phyloP scores from a whole-genome alignment of 1,140 invertebrate species.

The Ceratoteleas bidentatus region DNA sequence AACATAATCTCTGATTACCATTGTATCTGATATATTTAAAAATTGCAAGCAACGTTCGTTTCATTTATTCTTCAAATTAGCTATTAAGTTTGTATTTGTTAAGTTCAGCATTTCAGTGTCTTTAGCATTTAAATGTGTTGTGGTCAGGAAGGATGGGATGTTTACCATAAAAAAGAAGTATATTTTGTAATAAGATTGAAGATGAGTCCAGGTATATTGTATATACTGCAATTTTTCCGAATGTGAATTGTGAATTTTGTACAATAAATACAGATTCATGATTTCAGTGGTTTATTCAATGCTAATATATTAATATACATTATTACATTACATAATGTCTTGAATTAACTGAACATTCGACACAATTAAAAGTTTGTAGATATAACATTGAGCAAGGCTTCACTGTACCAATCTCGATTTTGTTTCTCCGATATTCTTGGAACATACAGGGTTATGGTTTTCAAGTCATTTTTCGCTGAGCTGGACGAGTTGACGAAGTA shows the following conservation, averaged over 20 bases:
- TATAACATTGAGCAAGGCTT: conserved; percentile 27
- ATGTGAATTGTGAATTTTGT: neutral
- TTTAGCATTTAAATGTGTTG: no score
- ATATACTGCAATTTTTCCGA: neutral
- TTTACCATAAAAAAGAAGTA: no score
- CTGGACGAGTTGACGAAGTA: conserved; percentile 8
- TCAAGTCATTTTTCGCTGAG: conserved; percentile 8
- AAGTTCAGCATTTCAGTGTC: no score
- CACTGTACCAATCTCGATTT: conserved; percentile 52
- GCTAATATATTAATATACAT: neutral
- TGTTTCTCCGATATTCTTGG: conserved; percentile 47
- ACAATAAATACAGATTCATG: neutral
- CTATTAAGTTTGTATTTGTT: no score
- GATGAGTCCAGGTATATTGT: neutral
- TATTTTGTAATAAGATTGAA: neutral
- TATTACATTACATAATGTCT: neutral
- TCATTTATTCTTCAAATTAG: neutral
- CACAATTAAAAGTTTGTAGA: conserved; percentile 4
- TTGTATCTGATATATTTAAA: neutral
- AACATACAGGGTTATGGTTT: conserved; percentile 41
- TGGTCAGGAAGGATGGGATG: no score
- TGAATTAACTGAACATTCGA: neutral
- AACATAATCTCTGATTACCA: conserved; percentile 64
- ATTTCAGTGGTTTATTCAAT: neutral
- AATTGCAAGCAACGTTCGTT: neutral